Conservation (phyloP, 1,140 invertebrate genomes). For the Trachymyrmex cornetzi region DNA sequence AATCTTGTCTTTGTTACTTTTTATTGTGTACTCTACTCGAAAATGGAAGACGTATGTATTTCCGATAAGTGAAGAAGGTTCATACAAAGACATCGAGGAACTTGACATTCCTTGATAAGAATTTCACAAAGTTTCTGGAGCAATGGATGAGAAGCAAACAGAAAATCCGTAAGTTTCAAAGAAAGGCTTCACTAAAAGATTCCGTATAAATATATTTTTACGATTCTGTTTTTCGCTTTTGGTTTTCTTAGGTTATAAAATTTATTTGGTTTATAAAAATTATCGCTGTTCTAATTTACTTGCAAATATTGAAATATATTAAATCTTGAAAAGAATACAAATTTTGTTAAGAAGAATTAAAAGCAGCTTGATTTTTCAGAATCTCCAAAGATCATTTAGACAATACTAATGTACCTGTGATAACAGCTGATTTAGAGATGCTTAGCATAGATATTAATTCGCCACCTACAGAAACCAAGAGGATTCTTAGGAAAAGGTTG, state of each 20-base stretch:
- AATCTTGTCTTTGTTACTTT: background rate
- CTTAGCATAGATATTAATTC: constrained; percentile 77
- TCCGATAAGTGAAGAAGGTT: background rate
- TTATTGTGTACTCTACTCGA: background rate
- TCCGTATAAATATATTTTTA: background rate
- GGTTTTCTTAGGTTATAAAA: background rate
- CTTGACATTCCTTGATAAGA: background rate
- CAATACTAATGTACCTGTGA: constrained; percentile 79
- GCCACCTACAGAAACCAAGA: constrained; percentile 25
- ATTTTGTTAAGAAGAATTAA: background rate
- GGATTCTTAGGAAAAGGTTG: constrained; percentile 72
- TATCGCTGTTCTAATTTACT: background rate
- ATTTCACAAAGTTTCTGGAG: background rate
- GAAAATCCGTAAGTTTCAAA: constrained; percentile 59
- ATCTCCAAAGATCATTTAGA: constrained; percentile 41
- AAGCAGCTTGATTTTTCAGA: constrained; percentile 45
- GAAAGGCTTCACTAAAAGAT: background rate
- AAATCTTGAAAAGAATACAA: background rate
- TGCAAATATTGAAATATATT: background rate
- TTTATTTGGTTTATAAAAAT: background rate
- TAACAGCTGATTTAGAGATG: constrained; percentile 81
- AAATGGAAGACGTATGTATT: background rate
- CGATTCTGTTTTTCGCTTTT: background rate
- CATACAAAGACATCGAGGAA: background rate
- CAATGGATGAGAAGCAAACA: constrained; percentile 61